Evolutionary conservation across 2,113 vertebrate genomes (phyloP), one percentile per base, ranked within the genome.

Genomic region (Aepyceros melampus): DNA sequence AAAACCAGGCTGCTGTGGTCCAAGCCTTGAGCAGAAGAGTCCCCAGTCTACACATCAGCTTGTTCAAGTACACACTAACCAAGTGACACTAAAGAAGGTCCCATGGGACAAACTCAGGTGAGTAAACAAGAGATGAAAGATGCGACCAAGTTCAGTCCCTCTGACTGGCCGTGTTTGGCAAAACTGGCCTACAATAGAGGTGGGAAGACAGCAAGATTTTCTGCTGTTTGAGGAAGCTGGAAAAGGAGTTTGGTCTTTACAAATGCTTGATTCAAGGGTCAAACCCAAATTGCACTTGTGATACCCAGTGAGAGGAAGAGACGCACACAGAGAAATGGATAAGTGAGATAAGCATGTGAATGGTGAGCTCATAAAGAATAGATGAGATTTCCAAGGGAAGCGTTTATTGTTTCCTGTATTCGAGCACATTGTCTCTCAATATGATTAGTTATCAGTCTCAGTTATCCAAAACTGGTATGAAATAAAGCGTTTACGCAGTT

Each of bases 371-470:
- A 97, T 95, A 98, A 98, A 98, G 97, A 98, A 97, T 0, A 98
- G 98, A 98, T 93, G 97, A 96, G 71, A 97, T 98, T 99, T 99
- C 98, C 98, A 98, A 98, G 92, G 94, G 92, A 95, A 98, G 64
- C 97, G 95, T 98, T 99, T 98, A 98, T 98, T 99, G 97, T 99
- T 98, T 99, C 98, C 97, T 98, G 94, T 97, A 97, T 98, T 96
- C 95, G 91, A 98, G 97, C 89, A 98, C 96, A 98, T 98, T 99
- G 98, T 99, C 98, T 98, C 97, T 98, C 56, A n/a, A 97, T 98
- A 98, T 98, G 98, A 98, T 99, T 99, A 99, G 98, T 98, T 98
- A 98, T 99, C 98, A 98, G 98, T 97, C 97, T 98, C 96, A 97
- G 96, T 99, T 99, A 98, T 98, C 98, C 98, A 98, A 98, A 99